Conservation (phyloP, 2,888 invertebrate species). For the Amphimallon solstitiale region DNA sequence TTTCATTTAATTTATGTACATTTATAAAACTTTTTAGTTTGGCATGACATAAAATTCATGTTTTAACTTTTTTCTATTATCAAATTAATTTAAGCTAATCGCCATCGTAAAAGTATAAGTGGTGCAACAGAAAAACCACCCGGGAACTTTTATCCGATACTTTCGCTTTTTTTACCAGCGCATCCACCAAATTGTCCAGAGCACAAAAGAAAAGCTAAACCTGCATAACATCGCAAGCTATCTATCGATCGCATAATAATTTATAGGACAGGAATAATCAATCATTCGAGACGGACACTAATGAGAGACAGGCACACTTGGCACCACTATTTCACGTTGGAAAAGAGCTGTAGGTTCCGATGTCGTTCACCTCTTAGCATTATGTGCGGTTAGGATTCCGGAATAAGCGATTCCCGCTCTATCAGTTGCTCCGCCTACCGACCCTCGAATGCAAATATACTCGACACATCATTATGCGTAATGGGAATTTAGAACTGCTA, state of each 20-base stretch:
- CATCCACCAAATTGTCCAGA: background rate
- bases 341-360: slow-evolving; percentile 10
- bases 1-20: no score
- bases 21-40: no score
- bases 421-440: background rate
- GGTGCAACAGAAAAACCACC: no score
- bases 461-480: slow-evolving; percentile 21
- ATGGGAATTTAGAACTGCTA: slow-evolving; percentile 22
- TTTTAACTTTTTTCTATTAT: no score
- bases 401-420: no score
- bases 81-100: no score
- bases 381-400: no score
- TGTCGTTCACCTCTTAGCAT: slow-evolving; percentile 25
- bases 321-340: slow-evolving; percentile 17
- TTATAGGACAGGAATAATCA: slow-evolving; percentile 31
- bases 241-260: slow-evolving; percentile 23
- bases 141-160: no score
- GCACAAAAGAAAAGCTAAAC: background rate
- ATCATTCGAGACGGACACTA: slow-evolving; percentile 29
- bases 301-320: slow-evolving; percentile 28
- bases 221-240: background rate
- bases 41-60: no score
- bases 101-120: no score
- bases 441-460: slow-evolving; percentile 10
- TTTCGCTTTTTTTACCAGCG: background rate